Conservation (phyloP, 92 coral and sea anemone species). For the Bergia puertoricense region DNA sequence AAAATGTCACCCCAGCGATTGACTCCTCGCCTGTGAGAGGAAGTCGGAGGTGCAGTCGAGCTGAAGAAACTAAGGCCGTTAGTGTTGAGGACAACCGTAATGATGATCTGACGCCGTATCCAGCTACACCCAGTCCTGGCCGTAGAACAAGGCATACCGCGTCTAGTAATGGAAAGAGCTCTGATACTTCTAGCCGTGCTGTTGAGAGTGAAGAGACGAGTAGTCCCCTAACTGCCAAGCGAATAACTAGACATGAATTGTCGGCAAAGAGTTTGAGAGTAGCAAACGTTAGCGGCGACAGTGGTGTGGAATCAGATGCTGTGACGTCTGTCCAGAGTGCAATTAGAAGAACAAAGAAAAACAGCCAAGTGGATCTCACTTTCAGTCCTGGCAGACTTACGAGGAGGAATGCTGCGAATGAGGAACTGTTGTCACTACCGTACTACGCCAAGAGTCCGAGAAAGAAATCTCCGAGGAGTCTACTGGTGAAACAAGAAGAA, state of each 20-base stretch:
- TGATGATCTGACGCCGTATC: conserved; percentile 6
- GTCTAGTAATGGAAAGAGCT: neutral
- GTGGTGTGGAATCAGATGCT: conserved; percentile 1
- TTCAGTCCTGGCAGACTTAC: conserved; percentile 18
- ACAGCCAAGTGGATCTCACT: neutral
- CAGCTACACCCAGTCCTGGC: conserved; percentile 5
- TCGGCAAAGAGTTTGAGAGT: neutral
- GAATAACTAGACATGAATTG: neutral
- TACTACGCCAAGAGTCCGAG: conserved; percentile 31
- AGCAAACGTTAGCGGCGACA: neutral
- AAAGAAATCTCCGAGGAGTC: conserved; percentile 2
- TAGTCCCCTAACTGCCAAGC: neutral
- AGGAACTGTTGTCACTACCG: conserved; percentile 28
- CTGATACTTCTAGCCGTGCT: neutral
- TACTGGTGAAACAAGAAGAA: neutral
- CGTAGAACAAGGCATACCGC: neutral
- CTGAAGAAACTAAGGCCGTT: conserved; percentile 41
- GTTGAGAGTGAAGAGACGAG: neutral
- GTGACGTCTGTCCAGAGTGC: conserved; percentile 4
- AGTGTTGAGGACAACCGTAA: conserved; percentile 24
- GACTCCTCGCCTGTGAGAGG: neutral
- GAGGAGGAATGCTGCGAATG: conserved; percentile 2
- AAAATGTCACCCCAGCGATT: neutral
- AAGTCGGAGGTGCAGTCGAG: conserved; percentile 6
- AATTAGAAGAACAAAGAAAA: neutral